A percentile compares a stretch with the other conserved stretches of the same genome.
These are phyloP conservation scores for Keiferia lycopersicella DNA, from an alignment of 2,888 invertebrate species.

Conservation along the genomic window DNA sequence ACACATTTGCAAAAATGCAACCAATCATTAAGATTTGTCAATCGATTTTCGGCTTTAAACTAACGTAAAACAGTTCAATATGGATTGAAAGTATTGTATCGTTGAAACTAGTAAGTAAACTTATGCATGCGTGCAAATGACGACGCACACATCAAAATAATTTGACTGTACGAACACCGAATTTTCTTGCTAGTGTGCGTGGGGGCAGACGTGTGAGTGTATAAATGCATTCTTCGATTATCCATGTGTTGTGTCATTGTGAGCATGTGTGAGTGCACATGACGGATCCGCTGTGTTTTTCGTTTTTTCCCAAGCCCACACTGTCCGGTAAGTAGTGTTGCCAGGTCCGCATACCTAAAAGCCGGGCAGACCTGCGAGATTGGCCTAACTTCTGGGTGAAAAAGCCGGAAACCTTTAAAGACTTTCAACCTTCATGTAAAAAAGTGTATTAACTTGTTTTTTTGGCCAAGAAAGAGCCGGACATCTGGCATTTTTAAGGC, in stretches of 20 bases:
- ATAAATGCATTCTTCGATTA: slow-evolving; percentile 62
- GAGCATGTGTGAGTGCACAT: slow-evolving; percentile 41
- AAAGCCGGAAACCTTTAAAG: too few species aligned
- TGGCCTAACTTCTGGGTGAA: too few species aligned
- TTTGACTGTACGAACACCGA: slow-evolving; percentile 78
- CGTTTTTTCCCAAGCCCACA: slow-evolving; percentile 71
- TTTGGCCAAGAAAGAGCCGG: too few species aligned
- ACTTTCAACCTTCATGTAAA: too few species aligned
- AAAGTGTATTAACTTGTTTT: too few species aligned
- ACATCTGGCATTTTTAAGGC: too few species aligned
- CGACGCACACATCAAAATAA: slow-evolving; percentile 57
- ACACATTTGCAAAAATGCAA: slow-evolving; percentile 67
- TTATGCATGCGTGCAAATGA: slow-evolving; percentile 72
- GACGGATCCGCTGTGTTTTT: slow-evolving; percentile 70
- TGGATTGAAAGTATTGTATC: slow-evolving; percentile 41
- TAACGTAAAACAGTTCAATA: slow-evolving; percentile 42
- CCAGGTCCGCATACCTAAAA: too few species aligned
- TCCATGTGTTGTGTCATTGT: slow-evolving; percentile 33
- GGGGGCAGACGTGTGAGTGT: slow-evolving; percentile 41
- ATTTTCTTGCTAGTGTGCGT: slow-evolving; percentile 61
- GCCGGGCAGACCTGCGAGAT: too few species aligned
- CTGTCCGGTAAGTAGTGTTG: slow-evolving; percentile 63
- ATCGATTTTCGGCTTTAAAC: slow-evolving; percentile 42
- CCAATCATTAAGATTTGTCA: slow-evolving; percentile 67
- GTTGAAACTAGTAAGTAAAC: slow-evolving; percentile 72